Base-by-base conservation (phyloP, 2,888 invertebrate genomes). In the Tetragonula carbonaria region DNA sequence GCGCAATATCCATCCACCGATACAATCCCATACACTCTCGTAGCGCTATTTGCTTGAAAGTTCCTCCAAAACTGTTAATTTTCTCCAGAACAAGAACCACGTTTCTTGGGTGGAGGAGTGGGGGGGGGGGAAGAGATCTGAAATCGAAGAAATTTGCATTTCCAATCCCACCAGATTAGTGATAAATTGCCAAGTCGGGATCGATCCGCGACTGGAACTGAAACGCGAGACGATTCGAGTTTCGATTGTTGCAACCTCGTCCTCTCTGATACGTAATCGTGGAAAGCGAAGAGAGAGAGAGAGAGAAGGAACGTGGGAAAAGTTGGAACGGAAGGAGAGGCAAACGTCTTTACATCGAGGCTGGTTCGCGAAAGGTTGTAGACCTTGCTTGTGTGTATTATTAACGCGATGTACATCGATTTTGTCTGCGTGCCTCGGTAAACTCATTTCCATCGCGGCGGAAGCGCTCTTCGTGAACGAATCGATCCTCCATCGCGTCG, bases 341-440 rank as follows among this genome's bases (percentile, higher is more conserved):
- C 55, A 38, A 65, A 38, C 78, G 78, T 86, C 81, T 88, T 84
- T 85, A 82, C 81, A 86, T 80, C 73, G 79, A 59, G 74, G 81
- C 74, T 82, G 80, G 77, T 82, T 82, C 80, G 74, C 78, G 81
- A 84, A 91, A 92, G 92, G 92, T 92, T 92, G 90, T 91, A 92
- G 92, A 92, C 92, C 92, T 90, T 90, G 86, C 88, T 85, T 87
- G 63, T 83, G 68, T 91, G 88, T 88, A 92, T 91, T 93, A 92
- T 92, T 93, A 92, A 92, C 89, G 86, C 87, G 84, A 86, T 88
- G 89, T 87, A 88, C 92, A 92, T 93, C 92, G 92, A 92, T 93
- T 92, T 91, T 89, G 91, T 92, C 92, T 91, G 89, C 90, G 83
- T 88, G 87, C 83, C 90, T 89, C 81, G 88, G 88, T 90, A 91